Evolutionary conservation across 2,888 invertebrate species (phyloP).

Genomic region (Tridacna gigas): DNA sequence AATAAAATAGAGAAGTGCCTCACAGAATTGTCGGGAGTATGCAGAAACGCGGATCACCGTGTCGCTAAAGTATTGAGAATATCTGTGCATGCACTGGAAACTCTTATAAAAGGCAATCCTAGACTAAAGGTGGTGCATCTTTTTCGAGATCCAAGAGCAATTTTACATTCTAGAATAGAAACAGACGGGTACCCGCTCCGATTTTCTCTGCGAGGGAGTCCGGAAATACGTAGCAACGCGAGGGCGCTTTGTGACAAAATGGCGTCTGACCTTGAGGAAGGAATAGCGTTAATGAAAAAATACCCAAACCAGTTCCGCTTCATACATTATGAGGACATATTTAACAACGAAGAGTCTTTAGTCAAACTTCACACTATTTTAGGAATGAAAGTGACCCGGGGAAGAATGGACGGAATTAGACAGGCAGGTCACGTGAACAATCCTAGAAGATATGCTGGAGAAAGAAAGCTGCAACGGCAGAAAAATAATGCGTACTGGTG

Average conservation of each 20-base stretch:
- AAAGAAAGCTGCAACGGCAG: constrained; percentile 10
- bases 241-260: constrained; percentile 58
- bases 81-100: constrained; percentile 26
- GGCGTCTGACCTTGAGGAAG: constrained; percentile 41
- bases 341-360: constrained; percentile 27
- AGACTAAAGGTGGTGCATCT: constrained; percentile 53
- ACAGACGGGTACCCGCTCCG: constrained; percentile 49
- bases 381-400: constrained; percentile 19
- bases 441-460: not conserved
- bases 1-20: constrained; percentile 34
- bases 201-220: not conserved
- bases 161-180: constrained; percentile 54
- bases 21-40: constrained; percentile 29
- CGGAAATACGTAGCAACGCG: constrained; percentile 33
- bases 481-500: constrained; percentile 57
- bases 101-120: constrained; percentile 40
- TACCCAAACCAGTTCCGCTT: constrained; percentile 48
- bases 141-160: constrained; percentile 58
- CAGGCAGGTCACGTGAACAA: constrained; percentile 3
- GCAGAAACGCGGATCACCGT: constrained; percentile 35
- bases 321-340: constrained; percentile 57
- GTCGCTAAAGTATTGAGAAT: constrained; percentile 53
- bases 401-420: not conserved
- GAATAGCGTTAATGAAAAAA: constrained; percentile 21
- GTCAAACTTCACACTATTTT: constrained; percentile 42